Conservation (phyloP, 2,113 vertebrate genomes). For the Phainopepla nitens region DNA sequence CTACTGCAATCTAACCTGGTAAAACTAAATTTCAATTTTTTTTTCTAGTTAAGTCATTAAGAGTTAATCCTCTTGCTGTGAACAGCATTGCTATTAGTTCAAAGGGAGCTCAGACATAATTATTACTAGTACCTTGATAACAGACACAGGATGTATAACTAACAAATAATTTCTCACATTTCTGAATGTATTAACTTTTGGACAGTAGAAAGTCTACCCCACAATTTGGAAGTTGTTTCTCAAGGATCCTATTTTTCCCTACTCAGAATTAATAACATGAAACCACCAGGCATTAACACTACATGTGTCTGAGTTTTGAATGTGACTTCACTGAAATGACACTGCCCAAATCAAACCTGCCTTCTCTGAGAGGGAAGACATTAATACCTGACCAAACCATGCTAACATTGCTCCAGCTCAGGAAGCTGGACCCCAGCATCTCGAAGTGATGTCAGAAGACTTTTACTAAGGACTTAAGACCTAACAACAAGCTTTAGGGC, state of each 20-base stretch:
- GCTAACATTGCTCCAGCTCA: background rate
- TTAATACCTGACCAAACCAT: background rate
- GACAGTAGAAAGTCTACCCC: background rate
- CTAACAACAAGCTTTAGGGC: background rate
- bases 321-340: fast-evolving
- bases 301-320: background rate
- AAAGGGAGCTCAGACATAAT: background rate
- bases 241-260: background rate
- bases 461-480: background rate
- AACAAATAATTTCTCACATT: background rate
- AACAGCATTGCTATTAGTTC: background rate
- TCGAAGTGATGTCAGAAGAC: background rate
- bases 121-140: background rate
- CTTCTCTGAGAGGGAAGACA: background rate
- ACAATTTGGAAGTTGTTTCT: background rate
- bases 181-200: background rate
- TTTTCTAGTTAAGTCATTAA: background rate
- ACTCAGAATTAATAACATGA: background rate
- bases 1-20: background rate
- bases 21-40: background rate
- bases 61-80: background rate
- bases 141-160: background rate
- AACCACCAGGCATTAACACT: background rate
- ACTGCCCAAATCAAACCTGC: background rate
- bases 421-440: background rate